These are phyloP conservation scores for Chesias legatella DNA, from an alignment of 2,888 invertebrate genomes.

Conservation along the genomic window DNA sequence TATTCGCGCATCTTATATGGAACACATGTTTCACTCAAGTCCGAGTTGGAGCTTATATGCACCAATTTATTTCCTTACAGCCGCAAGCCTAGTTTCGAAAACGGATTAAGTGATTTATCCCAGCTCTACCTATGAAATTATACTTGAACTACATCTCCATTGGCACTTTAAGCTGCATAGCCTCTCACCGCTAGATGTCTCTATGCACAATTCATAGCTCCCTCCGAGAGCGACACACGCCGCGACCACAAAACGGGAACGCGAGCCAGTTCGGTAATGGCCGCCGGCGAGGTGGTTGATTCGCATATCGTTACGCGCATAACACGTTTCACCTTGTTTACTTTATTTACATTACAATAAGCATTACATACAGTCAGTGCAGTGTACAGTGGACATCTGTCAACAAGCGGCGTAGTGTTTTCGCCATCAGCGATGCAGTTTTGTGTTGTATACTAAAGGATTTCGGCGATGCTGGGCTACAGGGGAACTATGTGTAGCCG, in stretches of 20 bases:
- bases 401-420: slow-evolving; percentile 21
- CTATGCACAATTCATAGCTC: slow-evolving; percentile 11
- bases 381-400: slow-evolving; percentile 42
- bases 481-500: slow-evolving; percentile 81
- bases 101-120: too few relatives aligned
- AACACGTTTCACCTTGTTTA: slow-evolving; percentile 64
- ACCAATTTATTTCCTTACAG: too few relatives aligned
- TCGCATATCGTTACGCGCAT: slow-evolving; percentile 35
- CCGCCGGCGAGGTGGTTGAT: slow-evolving; percentile 68
- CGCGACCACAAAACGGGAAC: slow-evolving; percentile 5
- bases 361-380: slow-evolving; percentile 49
- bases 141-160: background rate
- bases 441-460: slow-evolving; percentile 60
- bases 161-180: background rate
- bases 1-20: too few relatives aligned
- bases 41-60: too few relatives aligned
- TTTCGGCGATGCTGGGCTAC: slow-evolving; percentile 67
- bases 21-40: too few relatives aligned
- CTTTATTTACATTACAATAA: slow-evolving; percentile 67
- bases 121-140: slow-evolving; percentile 2
- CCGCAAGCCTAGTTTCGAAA: too few relatives aligned
- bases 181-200: slow-evolving; percentile 30
- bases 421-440: slow-evolving; percentile 56
- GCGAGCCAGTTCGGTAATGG: slow-evolving; percentile 73
- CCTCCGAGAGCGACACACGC: slow-evolving; percentile 18